Base-by-base conservation (phyloP, 2,888 invertebrate genomes). In the Nemapogon koenigi region DNA sequence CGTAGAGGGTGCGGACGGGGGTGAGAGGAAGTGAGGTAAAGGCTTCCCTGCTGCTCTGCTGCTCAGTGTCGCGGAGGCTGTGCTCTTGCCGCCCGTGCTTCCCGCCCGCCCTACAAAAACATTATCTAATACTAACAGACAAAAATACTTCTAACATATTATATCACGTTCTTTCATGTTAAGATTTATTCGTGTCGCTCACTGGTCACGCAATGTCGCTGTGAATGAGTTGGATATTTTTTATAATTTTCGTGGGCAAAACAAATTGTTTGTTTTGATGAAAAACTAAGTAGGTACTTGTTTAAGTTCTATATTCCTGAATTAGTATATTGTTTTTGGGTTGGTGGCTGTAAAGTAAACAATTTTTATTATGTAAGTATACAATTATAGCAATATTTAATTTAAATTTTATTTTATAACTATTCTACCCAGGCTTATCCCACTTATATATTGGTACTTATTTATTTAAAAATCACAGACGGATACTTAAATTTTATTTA, bases 11-110 rank as follows among this genome's bases (percentile, higher is more conserved):
- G 56, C 46, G 59, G 49, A 47, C 49, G 38, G 39, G 48, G 48
- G 46, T 48, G 35, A 48, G 48, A 49, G 52, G 50, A 53, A 47
- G 50, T 42, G 48, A 50, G 43, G 49, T 44, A 51, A 41, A 42
- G 43, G 50, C 46, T 39, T 38, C 36, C 46, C n/a, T n/a, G n/a
- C n/a, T n/a, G 52, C 59, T 62, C 22, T 18, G 16, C n/a, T 10
- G 19, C 60, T 70, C 75, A 79, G 79, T 79, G 60, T 65, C 67
- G 68, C 71, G 76, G 78, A 79, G 73, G 76, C 80, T 78, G 79
- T 68, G 72, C 70, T 59, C 47, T 50, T 52, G 48, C 53, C 51
- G 50, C 52, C 44, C 53, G 53, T 54, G 49, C 44, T 48, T n/a
- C 46, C 45, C 48, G 45, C 33, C 38, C 32, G 38, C 50, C 30